phyloP scores from a whole-genome alignment of 2,888 invertebrate genomes.

The Limnephilus marmoratus region DNA sequence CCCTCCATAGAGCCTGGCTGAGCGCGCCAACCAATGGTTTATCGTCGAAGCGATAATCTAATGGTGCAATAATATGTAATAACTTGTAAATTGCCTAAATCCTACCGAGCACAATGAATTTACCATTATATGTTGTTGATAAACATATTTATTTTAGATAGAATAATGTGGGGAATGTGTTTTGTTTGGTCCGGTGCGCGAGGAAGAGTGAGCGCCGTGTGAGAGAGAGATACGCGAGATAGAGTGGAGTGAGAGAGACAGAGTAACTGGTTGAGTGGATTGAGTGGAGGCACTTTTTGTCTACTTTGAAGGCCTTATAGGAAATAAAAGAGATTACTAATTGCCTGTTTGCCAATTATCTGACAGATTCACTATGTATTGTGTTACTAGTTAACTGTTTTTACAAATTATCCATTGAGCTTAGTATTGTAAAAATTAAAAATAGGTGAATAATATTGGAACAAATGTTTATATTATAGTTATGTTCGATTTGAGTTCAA shows the following conservation, averaged over 20 bases:
- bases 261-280: slow-evolving; percentile 39
- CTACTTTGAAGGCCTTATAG: slow-evolving; percentile 66
- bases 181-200: slow-evolving; percentile 37
- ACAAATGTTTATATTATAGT: slow-evolving; percentile 59
- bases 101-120: slow-evolving; percentile 66
- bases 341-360: slow-evolving; percentile 66
- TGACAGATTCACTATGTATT: slow-evolving; percentile 63
- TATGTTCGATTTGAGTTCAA: slow-evolving; percentile 59
- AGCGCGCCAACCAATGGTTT: slow-evolving; percentile 47
- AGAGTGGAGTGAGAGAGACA: slow-evolving; percentile 48
- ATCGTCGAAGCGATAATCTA: slow-evolving; percentile 64
- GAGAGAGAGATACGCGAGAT: slow-evolving; percentile 51
- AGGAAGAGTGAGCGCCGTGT: slow-evolving; percentile 43
- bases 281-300: slow-evolving; percentile 62
- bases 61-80: slow-evolving; percentile 66
- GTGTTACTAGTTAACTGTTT: slow-evolving; percentile 65
- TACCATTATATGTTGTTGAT: slow-evolving; percentile 66
- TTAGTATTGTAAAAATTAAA: slow-evolving; percentile 65
- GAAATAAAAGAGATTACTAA: slow-evolving; percentile 65
- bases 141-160: slow-evolving; percentile 66
- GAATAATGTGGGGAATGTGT: slow-evolving; percentile 64
- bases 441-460: slow-evolving; percentile 62
- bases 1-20: slow-evolving; percentile 74
- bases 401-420: slow-evolving; percentile 67
- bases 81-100: slow-evolving; percentile 66